phyloP scores from a whole-genome alignment of 1,140 invertebrate genomes.

The Cepaea nemoralis region DNA sequence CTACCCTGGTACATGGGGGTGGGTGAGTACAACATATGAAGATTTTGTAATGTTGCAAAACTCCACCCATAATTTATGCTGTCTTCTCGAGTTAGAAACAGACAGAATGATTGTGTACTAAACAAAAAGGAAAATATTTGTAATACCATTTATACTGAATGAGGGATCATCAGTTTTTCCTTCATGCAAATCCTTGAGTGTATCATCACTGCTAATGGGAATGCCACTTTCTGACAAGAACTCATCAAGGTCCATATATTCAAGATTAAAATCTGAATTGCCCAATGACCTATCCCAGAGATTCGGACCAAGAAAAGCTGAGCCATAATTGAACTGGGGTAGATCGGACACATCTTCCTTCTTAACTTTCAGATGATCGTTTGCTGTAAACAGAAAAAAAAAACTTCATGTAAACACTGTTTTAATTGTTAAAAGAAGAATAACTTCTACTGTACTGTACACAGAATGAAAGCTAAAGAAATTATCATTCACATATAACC shows the following conservation, averaged over 20 bases:
- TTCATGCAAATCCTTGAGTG: neutral
- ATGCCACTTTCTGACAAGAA: conserved; percentile 90
- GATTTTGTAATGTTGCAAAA: too few relatives aligned
- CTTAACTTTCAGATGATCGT: conserved; percentile 42
- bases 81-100: too few relatives aligned
- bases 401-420: too few relatives aligned
- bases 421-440: too few relatives aligned
- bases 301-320: conserved; percentile 92
- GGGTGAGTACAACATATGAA: too few relatives aligned
- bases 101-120: too few relatives aligned
- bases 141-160: neutral
- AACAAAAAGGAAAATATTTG: neutral
- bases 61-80: too few relatives aligned
- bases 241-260: conserved; percentile 96
- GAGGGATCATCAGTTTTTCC: neutral
- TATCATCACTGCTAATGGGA: conserved; percentile 36
- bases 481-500: too few relatives aligned
- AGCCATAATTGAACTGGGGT: conserved; percentile 80
- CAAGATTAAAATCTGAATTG: conserved; percentile 81
- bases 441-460: too few relatives aligned
- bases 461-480: too few relatives aligned
- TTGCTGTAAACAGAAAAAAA: conserved; percentile 41
- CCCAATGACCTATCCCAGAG: conserved; percentile 90
- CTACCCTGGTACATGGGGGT: too few relatives aligned
- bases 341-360: conserved; percentile 38